Percentiles rank a stretch among this genome's conserved stretches.
Conservation (phyloP, 2,888 invertebrate genomes). For the Drosophila subquinaria region DNA sequence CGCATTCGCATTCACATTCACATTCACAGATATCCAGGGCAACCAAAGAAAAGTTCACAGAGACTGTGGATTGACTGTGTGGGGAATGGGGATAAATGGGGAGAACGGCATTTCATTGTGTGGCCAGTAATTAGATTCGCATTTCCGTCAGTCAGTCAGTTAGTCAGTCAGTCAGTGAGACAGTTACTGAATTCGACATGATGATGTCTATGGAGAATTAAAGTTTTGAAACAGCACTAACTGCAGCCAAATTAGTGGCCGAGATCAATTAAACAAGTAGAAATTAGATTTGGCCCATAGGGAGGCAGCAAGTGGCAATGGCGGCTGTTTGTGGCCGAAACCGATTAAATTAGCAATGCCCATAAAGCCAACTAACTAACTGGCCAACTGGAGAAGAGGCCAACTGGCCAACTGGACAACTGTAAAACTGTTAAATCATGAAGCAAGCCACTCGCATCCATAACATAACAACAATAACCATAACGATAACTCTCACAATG, state of each 20-base stretch:
- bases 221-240: conserved; percentile 49
- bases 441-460: conserved; percentile 52
- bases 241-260: conserved; percentile 60
- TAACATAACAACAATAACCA: conserved; percentile 57
- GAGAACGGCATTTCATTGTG: conserved; percentile 58
- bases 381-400: conserved; percentile 4
- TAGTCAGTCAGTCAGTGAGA: conserved; percentile 1
- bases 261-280: conserved; percentile 62
- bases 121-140: conserved; percentile 74
- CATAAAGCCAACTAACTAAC: conserved; percentile 68
- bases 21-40: conserved; percentile 67
- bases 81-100: background rate
- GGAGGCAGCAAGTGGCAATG: background rate
- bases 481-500: conserved; percentile 60
- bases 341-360: conserved; percentile 80
- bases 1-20: conserved; percentile 11
- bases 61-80: background rate
- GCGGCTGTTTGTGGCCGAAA: conserved; percentile 42
- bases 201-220: conserved; percentile 39
- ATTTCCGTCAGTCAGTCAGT: conserved; percentile 26
- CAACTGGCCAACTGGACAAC: conserved; percentile 48
- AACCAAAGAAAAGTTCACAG: conserved; percentile 66
- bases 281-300: conserved; percentile 47
- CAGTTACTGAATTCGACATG: conserved; percentile 18
- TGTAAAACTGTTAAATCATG: conserved; percentile 71